Base-by-base conservation (phyloP, 2,797 vertebrate genomes). In the Dromococcyx pavoninus region DNA sequence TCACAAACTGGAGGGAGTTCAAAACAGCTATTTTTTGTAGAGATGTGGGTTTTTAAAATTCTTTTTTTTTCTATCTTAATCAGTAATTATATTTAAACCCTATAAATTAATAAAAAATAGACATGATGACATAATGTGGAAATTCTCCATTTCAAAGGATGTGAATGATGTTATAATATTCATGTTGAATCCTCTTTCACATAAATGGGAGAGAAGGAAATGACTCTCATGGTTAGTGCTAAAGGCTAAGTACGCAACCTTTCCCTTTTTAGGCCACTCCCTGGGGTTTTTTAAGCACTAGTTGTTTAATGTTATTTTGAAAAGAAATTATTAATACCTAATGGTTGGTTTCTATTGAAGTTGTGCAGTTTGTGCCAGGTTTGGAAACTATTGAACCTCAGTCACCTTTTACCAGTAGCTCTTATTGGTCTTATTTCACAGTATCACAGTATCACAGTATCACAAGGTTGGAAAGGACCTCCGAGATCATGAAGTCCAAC, bases 191-290 rank as follows among this genome's bases (percentile, higher is more conserved):
- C 13, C 7, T 61, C 39, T 51, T 92, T 89, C 51, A 48, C 60
- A 43, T 77, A 35, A 39, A 32, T 0, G 2, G 25, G 27, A 78
- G 46, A 88, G 78, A 65, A 89, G 32, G 75, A 84, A 32, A 4
- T 84, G 56, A 74, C 17, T 71, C 37, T 60, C 33, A 43, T 37
- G 24, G 35, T 88, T 48, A 69, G 33, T 73, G 27, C 65, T 93
- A 56, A 62, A 3, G 51, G 23, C 72, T 75, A 54, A 81, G 16
- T 62, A 70, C 22, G 14, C 3, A 0, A 81, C 41, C 51, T 60
- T 75, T 86, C 66, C 17, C 60, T 66, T 90, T 95, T 90, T 78
- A 76, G 83, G 35, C 64, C 32, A 53, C 43, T 94, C 91, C 46
- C 54, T 81, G 67, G 37, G 53, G 75, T 84, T 93, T 43, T 89